Conservation (phyloP, 2,888 invertebrate species). For the Meiosimyza platycephala region DNA sequence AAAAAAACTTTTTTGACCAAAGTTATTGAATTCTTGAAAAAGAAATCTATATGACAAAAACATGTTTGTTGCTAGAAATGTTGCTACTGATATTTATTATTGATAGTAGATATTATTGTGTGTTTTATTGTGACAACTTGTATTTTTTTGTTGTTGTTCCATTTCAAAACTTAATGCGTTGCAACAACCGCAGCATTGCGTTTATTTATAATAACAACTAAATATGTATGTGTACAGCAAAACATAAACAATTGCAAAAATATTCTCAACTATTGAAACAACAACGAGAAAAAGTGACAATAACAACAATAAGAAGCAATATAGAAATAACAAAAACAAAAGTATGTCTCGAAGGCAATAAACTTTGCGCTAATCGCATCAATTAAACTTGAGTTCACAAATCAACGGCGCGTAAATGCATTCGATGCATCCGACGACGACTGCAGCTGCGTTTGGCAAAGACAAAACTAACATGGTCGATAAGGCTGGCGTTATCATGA, state of each 20-base stretch:
- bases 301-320: neutral
- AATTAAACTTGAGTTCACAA: constrained; percentile 34
- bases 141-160: constrained; percentile 13
- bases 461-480: no score
- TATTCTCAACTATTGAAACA: neutral
- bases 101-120: constrained; percentile 21
- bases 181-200: neutral
- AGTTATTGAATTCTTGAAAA: neutral
- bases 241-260: neutral
- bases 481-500: neutral
- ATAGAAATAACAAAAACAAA: neutral
- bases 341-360: constrained; percentile 36
- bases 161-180: neutral
- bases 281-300: neutral
- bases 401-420: constrained; percentile 30
- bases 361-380: constrained; percentile 33
- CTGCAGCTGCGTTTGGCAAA: no score
- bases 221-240: no score
- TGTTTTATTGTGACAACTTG: constrained; percentile 6
- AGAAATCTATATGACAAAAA: constrained; percentile 30
- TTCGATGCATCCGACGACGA: neutral
- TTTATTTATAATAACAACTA: constrained; percentile 8
- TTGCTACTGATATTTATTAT: constrained; percentile 20
- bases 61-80: constrained; percentile 29
- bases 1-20: no score